phyloP scores from a whole-genome alignment of 2,888 invertebrate genomes.

The Epirrita christyi region DNA sequence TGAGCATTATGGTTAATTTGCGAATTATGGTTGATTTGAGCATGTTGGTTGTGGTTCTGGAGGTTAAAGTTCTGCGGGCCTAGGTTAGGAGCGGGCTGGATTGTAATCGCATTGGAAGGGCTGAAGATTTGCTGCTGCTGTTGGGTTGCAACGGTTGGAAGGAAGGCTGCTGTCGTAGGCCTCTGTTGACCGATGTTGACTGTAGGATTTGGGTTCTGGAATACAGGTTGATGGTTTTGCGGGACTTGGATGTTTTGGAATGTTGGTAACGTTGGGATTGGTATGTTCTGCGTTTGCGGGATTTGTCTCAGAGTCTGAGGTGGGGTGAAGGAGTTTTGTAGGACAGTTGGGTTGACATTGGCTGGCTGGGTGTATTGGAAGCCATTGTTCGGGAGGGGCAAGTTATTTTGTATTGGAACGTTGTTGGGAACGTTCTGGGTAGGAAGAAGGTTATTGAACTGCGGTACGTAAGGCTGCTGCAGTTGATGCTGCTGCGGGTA shows the following conservation, averaged over 20 bases:
- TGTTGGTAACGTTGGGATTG: conserved; percentile 66
- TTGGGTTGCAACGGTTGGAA: conserved; percentile 65
- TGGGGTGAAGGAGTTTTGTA: conserved; percentile 58
- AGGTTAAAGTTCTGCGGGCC: conserved; percentile 63
- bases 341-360: conserved; percentile 51
- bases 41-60: conserved; percentile 48
- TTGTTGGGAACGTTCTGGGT: conserved; percentile 58
- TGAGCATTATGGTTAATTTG: conserved; percentile 24
- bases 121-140: conserved; percentile 62
- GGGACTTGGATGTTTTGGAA: conserved; percentile 62
- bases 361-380: conserved; percentile 65
- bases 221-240: conserved; percentile 48
- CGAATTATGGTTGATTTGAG: conserved; percentile 53
- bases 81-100: conserved; percentile 78
- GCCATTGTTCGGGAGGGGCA: conserved; percentile 55
- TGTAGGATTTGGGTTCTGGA: conserved; percentile 45
- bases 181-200: conserved; percentile 69
- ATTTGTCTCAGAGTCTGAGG: conserved; percentile 61
- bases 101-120: conserved; percentile 72
- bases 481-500: conserved; percentile 53
- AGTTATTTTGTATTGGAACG: conserved; percentile 49
- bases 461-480: conserved; percentile 67
- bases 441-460: conserved; percentile 66
- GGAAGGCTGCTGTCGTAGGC: conserved; percentile 69
- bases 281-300: conserved; percentile 60